Conservation (phyloP, 2,113 vertebrate species). For the Sigmodon hispidus region DNA sequence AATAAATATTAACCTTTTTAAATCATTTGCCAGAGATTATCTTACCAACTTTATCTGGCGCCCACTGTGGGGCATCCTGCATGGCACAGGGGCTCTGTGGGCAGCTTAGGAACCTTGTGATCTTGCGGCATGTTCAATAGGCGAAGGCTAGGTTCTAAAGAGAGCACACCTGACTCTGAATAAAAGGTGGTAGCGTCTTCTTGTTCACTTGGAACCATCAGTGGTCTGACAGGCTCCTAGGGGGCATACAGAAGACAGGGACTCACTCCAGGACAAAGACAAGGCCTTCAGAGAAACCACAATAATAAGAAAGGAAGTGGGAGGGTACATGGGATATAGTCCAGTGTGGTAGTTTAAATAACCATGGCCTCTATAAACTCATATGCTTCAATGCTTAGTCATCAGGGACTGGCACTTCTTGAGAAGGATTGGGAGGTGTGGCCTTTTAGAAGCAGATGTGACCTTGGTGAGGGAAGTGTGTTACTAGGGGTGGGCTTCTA, state of each 20-base stretch:
- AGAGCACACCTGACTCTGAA: neutral
- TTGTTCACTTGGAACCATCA: neutral
- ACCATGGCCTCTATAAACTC: too few relatives aligned
- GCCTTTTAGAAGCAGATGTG: too few relatives aligned
- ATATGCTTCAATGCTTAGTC: too few relatives aligned
- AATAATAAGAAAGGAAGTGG: neutral
- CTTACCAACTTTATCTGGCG: too few relatives aligned
- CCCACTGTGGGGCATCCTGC: neutral
- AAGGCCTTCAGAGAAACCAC: neutral
- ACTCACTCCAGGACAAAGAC: neutral
- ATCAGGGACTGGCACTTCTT: too few relatives aligned
- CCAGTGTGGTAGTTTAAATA: neutral
- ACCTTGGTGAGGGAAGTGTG: too few relatives aligned
- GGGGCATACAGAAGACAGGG: neutral
- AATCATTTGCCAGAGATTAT: too few relatives aligned
- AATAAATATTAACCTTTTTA: too few relatives aligned
- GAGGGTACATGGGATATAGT: neutral
- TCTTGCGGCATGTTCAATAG: neutral
- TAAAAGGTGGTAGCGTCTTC: neutral
- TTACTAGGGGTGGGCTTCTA: too few relatives aligned
- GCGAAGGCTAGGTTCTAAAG: neutral
- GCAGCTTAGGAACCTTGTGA: too few relatives aligned
- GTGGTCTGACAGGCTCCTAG: neutral
- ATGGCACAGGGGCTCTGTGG: fast-evolving
- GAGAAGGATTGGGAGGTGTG: too few relatives aligned